phyloP scores from a whole-genome alignment of 1,140 invertebrate genomes.

The Leptopilina boulardi region DNA sequence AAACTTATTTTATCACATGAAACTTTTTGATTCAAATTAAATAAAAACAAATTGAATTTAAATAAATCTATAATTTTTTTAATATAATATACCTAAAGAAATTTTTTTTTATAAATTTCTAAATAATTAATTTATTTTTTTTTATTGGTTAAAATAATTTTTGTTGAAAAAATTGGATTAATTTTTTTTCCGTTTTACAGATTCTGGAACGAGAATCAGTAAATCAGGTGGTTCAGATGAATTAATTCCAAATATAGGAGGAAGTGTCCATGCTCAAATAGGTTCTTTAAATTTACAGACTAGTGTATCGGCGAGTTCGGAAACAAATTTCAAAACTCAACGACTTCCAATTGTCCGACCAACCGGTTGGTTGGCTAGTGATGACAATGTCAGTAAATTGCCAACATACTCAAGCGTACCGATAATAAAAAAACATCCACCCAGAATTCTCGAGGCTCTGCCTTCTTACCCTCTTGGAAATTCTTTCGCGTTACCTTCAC shows the following conservation, averaged over 20 bases:
- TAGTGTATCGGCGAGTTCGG: constrained; percentile 49
- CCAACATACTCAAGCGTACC: not conserved
- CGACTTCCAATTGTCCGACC: constrained; percentile 47
- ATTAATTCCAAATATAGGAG: constrained; percentile 40
- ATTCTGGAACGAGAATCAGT: constrained; percentile 61
- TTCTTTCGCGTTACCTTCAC: constrained; percentile 10
- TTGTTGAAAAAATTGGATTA: not conserved
- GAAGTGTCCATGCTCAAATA: constrained; percentile 56
- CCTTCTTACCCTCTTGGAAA: constrained; percentile 59
- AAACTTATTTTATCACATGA: constrained; percentile 10
- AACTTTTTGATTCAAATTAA: not conserved
- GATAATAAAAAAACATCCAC: constrained; percentile 47
- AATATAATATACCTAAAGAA: too few relatives aligned
- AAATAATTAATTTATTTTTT: too few relatives aligned
- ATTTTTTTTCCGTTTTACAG: constrained; percentile 56
- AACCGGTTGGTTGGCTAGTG: constrained; percentile 51
- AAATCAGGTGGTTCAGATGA: constrained; percentile 72
- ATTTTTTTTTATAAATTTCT: not conserved
- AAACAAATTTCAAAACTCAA: constrained; percentile 38
- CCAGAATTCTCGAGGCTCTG: constrained; percentile 69
- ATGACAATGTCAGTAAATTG: constrained; percentile 42
- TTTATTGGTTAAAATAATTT: not conserved
- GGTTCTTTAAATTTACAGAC: constrained; percentile 68
- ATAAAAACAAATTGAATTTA: not conserved
- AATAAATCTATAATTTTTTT: too few relatives aligned